These are phyloP conservation scores for Nomada goodeniana DNA, from an alignment of 2,888 invertebrate species.

Conservation along the genomic window DNA sequence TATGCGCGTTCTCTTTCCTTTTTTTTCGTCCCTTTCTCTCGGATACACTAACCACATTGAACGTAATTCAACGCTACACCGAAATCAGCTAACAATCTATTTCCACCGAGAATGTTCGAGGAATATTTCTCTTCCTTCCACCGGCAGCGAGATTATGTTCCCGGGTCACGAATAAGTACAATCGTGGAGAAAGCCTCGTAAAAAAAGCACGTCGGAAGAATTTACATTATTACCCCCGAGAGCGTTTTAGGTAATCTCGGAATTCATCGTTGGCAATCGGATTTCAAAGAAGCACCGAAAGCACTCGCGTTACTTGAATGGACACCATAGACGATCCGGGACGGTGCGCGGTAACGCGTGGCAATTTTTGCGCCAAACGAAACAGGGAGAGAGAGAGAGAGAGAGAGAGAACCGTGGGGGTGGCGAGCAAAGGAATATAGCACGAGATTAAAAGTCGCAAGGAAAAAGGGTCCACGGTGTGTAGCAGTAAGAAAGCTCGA, in stretches of 20 bases:
- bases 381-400: neutral
- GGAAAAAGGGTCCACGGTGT: slow-evolving; percentile 39
- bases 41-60: slow-evolving; percentile 4
- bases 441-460: slow-evolving; percentile 76
- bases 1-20: slow-evolving; percentile 10
- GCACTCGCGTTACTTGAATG: neutral
- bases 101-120: neutral
- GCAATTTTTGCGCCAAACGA: slow-evolving; percentile 22
- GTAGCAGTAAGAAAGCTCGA: slow-evolving; percentile 53
- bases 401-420: slow-evolving; percentile 9
- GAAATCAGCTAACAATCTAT: slow-evolving; percentile 21
- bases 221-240: slow-evolving; percentile 67
- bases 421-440: slow-evolving; percentile 64
- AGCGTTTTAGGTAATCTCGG: slow-evolving; percentile 65
- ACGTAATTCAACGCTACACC: neutral
- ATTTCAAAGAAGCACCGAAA: slow-evolving; percentile 54
- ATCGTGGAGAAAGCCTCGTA: slow-evolving; percentile 61
- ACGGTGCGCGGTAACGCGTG: slow-evolving; percentile 10
- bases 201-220: slow-evolving; percentile 66
- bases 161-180: slow-evolving; percentile 66
- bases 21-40: too few species aligned
- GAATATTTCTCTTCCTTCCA: slow-evolving; percentile 31
- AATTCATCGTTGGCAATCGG: slow-evolving; percentile 68
- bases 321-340: neutral
- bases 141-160: slow-evolving; percentile 56